Conservation (phyloP, 1,140 invertebrate species). For the Cryptotermes secundus region DNA sequence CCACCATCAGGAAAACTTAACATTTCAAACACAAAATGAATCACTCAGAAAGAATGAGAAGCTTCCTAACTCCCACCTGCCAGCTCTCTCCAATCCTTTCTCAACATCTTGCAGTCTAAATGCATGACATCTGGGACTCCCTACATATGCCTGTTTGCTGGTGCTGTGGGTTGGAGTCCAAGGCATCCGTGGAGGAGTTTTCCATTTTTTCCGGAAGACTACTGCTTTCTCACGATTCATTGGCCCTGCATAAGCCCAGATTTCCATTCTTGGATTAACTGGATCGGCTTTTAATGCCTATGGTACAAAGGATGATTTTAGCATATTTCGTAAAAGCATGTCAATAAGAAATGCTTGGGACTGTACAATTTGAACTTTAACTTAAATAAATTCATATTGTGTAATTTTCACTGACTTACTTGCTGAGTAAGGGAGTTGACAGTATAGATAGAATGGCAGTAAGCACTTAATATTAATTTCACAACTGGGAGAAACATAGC, state of each 20-base stretch:
- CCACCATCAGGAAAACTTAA: background rate
- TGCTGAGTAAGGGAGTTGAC: no score
- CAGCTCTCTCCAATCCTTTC: conserved; percentile 82
- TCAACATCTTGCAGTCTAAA: conserved; percentile 72
- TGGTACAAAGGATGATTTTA: conserved; percentile 35
- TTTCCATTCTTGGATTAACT: conserved; percentile 65
- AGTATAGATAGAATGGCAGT: no score
- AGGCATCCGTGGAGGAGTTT: conserved; percentile 66
- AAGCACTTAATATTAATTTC: no score
- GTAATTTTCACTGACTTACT: no score
- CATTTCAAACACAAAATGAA: no score
- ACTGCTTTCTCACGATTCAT: conserved; percentile 74
- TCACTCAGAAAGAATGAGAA: background rate
- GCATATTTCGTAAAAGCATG: no score
- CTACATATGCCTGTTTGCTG: conserved; percentile 30
- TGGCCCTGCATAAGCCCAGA: conserved; percentile 81
- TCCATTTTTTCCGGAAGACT: conserved; percentile 74
- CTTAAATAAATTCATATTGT: no score
- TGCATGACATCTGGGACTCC: conserved; percentile 41
- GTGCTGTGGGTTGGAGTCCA: conserved; percentile 36
- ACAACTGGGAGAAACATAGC: no score
- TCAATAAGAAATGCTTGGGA: no score
- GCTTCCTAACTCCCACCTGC: conserved; percentile 55
- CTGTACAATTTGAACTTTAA: no score
- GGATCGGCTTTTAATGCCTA: conserved; percentile 64